Conservation (phyloP, 2,888 invertebrate species). For the Amaurobius ferox region DNA sequence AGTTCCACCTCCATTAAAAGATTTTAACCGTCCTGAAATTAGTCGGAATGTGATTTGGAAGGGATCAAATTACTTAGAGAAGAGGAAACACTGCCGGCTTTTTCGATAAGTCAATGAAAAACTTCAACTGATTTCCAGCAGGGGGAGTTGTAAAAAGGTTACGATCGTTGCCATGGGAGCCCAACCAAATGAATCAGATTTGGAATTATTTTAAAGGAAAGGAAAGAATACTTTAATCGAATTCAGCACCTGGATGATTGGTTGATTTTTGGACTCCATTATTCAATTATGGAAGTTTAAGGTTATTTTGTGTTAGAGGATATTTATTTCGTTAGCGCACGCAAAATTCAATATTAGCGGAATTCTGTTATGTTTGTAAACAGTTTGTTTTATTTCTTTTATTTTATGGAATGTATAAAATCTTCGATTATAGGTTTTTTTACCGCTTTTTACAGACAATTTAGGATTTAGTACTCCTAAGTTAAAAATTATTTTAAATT, state of each 20-base stretch:
- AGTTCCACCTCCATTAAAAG: constrained; percentile 1
- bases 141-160: constrained; percentile 48
- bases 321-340: background rate
- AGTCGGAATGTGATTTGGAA: constrained; percentile 13
- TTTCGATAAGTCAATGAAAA: constrained; percentile 34
- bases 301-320: constrained; percentile 16
- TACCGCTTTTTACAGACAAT: no score
- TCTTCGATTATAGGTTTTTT: no score
- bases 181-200: constrained; percentile 56
- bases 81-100: background rate
- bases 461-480: no score
- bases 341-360: background rate
- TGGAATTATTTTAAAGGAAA: constrained; percentile 54
- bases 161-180: constrained; percentile 52
- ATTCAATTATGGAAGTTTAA: constrained; percentile 54
- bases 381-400: background rate
- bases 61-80: constrained; percentile 17
- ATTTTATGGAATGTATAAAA: background rate
- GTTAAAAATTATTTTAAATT: no score
- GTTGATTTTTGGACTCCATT: constrained; percentile 45
- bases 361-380: background rate
- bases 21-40: constrained; percentile 8
- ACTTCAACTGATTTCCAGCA: constrained; percentile 60
- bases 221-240: constrained; percentile 44
- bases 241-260: constrained; percentile 16